These are phyloP conservation scores for Gymnogyps californianus DNA, from an alignment of 2,113 vertebrate genomes.

Conservation along the genomic window DNA sequence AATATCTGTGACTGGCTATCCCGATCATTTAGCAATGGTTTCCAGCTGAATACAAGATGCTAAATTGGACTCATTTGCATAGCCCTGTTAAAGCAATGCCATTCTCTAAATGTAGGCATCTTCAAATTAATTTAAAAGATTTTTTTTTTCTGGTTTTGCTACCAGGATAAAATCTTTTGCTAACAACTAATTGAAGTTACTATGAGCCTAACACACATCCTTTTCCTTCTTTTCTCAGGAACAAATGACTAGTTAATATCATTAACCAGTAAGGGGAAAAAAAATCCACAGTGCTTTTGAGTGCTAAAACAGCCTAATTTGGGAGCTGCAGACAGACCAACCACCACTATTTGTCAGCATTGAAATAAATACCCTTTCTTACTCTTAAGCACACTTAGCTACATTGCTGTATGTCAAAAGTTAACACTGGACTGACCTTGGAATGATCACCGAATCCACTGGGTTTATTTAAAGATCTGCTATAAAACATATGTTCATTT, in stretches of 20 bases:
- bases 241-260: conserved; percentile 68
- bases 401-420: conserved; percentile 10
- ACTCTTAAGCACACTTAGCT: conserved; percentile 40
- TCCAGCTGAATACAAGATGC: conserved; percentile 96
- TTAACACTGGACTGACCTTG: conserved; percentile 18
- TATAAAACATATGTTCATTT: neutral
- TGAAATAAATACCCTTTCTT: conserved; percentile 32
- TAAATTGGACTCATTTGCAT: conserved; percentile 98
- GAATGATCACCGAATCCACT: neutral
- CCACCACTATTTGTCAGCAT: conserved; percentile 37
- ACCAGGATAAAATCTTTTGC: conserved; percentile 77
- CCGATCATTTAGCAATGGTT: conserved; percentile 99
- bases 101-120: conserved; percentile 87
- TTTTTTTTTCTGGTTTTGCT: conserved; percentile 74
- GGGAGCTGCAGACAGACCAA: conserved; percentile 34
- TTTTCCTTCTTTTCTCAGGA: conserved; percentile 43
- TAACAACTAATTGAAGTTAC: conserved; percentile 79
- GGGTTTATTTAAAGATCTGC: neutral
- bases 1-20: conserved; percentile 99
- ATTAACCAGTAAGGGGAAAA: conserved; percentile 58
- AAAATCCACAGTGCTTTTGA: conserved; percentile 6
- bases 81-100: conserved; percentile 87
- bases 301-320: conserved; percentile 34
- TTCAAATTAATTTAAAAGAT: conserved; percentile 89
- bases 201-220: conserved; percentile 56